Conservation (phyloP, 2,113 vertebrate species). For the Thomomys bottae region DNA sequence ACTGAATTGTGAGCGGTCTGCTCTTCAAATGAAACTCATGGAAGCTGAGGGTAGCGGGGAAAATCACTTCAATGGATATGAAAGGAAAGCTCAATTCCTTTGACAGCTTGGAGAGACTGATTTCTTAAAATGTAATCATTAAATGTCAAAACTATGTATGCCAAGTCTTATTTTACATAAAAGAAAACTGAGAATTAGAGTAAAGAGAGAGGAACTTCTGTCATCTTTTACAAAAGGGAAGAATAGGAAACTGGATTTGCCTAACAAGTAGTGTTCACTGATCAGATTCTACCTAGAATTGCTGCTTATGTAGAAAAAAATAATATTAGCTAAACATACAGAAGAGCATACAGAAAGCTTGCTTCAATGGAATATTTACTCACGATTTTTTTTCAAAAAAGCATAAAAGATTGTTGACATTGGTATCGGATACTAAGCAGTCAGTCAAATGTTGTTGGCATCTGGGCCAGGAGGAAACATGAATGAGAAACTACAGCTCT, state of each 20-base stretch:
- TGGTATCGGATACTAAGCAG: neutral
- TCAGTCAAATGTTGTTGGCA: neutral
- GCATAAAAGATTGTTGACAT: neutral
- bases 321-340: neutral
- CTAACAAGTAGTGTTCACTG: neutral
- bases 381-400: neutral
- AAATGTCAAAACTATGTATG: slow-evolving; percentile 24
- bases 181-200: neutral
- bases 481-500: neutral
- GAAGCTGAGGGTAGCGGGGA: neutral
- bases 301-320: neutral
- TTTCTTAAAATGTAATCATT: slow-evolving; percentile 38
- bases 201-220: neutral
- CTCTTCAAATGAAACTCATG: slow-evolving; percentile 22
- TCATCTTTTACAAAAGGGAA: neutral
- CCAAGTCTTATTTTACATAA: slow-evolving; percentile 16
- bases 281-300: neutral
- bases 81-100: slow-evolving; percentile 32
- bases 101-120: slow-evolving; percentile 3
- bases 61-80: slow-evolving; percentile 30
- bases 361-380: neutral
- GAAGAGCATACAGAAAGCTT: neutral
- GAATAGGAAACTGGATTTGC: neutral
- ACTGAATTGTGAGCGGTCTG: neutral
- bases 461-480: neutral